These are phyloP conservation scores for Crocidura indochinensis DNA, from an alignment of 2,797 vertebrate species.

Conservation along the genomic window DNA sequence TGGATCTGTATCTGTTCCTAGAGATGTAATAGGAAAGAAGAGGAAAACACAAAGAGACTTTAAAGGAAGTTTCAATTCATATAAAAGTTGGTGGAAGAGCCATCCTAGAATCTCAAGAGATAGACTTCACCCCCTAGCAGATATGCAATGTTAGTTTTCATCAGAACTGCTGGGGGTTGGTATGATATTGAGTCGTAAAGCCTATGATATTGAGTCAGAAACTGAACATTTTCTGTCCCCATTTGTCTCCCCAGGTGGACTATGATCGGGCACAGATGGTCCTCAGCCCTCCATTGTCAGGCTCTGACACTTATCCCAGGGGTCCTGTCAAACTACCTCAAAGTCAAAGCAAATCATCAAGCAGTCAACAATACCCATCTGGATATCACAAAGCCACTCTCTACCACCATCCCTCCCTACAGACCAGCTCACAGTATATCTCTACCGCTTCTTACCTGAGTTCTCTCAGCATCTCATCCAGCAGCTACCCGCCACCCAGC, in stretches of 20 bases:
- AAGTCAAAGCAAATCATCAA: constrained; percentile 94
- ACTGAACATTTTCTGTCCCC: not conserved
- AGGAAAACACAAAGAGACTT: not conserved
- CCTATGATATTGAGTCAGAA: not conserved
- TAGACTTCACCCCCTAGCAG: not conserved
- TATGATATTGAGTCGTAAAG: no score
- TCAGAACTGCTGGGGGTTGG: not conserved
- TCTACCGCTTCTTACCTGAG: constrained; percentile 96
- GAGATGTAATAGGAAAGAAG: not conserved
- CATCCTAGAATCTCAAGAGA: fast-evolving
- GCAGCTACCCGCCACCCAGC: constrained; percentile 96
- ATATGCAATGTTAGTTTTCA: not conserved
- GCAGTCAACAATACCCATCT: constrained; percentile 94
- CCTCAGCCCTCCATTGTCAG: constrained; percentile 93
- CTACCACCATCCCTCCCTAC: constrained; percentile 94
- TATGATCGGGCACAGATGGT: constrained; percentile 95
- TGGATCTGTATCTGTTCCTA: not conserved
- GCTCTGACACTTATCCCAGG: constrained; percentile 95
- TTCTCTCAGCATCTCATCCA: constrained; percentile 95
- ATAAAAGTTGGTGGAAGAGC: not conserved
- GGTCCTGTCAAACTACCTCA: constrained; percentile 98
- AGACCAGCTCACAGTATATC: constrained; percentile 96
- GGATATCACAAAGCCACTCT: constrained; percentile 95
- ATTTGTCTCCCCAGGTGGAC: constrained; percentile 92
- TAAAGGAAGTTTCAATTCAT: not conserved